These are phyloP conservation scores for Pinctada fucata DNA, from an alignment of 2,888 invertebrate genomes.

Conservation along the genomic window DNA sequence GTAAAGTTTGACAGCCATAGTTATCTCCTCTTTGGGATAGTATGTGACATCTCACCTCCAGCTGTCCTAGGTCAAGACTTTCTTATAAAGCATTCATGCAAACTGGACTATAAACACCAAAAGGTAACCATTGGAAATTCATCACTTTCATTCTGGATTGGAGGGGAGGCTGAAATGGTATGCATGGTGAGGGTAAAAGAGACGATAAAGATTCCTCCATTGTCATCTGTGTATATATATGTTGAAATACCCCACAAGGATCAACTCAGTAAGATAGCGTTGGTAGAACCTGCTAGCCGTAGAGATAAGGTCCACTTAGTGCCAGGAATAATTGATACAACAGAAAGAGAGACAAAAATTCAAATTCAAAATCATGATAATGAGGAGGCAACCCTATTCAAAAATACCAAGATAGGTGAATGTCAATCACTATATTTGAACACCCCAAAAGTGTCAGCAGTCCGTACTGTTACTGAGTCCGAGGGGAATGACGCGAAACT, in stretches of 20 bases:
- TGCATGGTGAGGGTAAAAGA: conserved; percentile 6
- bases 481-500: not conserved
- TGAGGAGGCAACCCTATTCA: not conserved
- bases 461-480: not conserved
- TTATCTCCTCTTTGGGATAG: not conserved
- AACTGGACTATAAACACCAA: conserved; percentile 17
- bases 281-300: conserved; percentile 4
- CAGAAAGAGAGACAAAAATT: not conserved
- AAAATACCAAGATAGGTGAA: not conserved
- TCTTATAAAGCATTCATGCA: conserved; percentile 10
- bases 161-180: conserved; percentile 9
- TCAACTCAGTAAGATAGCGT: not conserved
- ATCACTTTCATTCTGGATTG: not conserved
- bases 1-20: not conserved
- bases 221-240: conserved; percentile 2
- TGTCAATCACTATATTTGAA: not conserved
- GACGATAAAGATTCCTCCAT: not conserved
- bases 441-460: not conserved
- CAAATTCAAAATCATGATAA: conserved; percentile 8
- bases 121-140: conserved; percentile 6
- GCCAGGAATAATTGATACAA: not conserved
- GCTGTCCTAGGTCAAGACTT: conserved; percentile 27
- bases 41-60: conserved; percentile 15
- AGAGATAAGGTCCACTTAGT: not conserved
- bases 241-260: conserved; percentile 4